These are phyloP conservation scores for Corvus cornix DNA, from an alignment of 2,113 vertebrate genomes.

Conservation along the genomic window DNA sequence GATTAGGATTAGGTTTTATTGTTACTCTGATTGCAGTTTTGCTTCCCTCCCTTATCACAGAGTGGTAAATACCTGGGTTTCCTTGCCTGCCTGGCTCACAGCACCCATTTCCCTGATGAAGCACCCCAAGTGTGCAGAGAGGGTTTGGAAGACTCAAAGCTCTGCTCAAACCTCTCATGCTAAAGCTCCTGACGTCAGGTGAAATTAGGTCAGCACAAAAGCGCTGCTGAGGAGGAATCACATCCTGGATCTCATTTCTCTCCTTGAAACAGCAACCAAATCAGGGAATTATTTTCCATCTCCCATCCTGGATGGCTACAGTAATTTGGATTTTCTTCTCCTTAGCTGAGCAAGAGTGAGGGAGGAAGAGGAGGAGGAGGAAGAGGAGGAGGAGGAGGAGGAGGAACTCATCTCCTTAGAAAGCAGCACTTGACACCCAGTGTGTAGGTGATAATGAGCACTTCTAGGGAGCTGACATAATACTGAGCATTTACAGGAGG, in stretches of 20 bases:
- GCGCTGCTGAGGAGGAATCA: not conserved
- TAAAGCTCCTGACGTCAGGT: not conserved
- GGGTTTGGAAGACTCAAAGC: not conserved
- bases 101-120: not conserved
- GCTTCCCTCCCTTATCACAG: not conserved
- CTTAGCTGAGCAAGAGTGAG: not conserved
- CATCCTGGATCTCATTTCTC: not conserved
- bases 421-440: conserved; percentile 49
- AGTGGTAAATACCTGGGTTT: not conserved
- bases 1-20: not conserved
- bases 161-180: not conserved
- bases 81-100: fast-evolving
- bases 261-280: not conserved
- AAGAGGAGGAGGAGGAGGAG: conserved; percentile 25
- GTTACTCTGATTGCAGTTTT: not conserved
- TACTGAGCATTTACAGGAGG: not conserved
- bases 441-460: conserved; percentile 56
- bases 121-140: fast-evolving
- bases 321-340: conserved; percentile 40
- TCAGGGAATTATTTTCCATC: not conserved
- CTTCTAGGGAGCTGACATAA: conserved; percentile 50
- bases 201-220: not conserved
- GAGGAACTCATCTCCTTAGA: conserved; percentile 50
- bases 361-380: conserved; percentile 29
- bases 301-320: not conserved